phyloP scores from a whole-genome alignment of 2,113 vertebrate genomes.

The Zosterops hypoxanthus region DNA sequence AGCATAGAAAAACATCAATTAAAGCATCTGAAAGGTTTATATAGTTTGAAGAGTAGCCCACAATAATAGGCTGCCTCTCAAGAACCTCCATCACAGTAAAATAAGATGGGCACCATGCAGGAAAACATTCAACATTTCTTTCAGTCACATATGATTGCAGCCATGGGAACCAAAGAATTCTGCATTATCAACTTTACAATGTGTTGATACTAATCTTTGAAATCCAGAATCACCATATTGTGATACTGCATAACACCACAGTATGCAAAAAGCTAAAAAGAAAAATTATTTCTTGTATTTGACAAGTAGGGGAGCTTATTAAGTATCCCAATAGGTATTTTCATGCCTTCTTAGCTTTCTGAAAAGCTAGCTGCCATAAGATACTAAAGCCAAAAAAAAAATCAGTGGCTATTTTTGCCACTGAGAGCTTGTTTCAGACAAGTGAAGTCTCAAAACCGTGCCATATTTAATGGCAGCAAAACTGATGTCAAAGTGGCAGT shows the following conservation, averaged over 20 bases:
- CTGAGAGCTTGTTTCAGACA: not conserved
- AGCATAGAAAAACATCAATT: not conserved
- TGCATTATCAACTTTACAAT: not conserved
- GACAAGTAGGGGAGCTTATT: not conserved
- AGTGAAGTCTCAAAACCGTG: not conserved
- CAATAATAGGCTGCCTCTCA: not conserved
- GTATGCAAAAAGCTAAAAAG: not conserved
- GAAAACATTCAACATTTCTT: not conserved
- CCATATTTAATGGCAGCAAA: not conserved
- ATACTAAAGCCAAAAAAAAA: not conserved
- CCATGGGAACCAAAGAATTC: not conserved
- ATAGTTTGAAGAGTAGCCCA: not conserved
- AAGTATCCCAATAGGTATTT: not conserved
- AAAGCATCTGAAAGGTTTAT: not conserved
- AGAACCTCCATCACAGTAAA: not conserved
- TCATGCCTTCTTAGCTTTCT: not conserved
- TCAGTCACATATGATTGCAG: not conserved
- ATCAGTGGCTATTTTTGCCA: not conserved
- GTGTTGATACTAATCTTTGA: not conserved
- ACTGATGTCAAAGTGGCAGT: not conserved
- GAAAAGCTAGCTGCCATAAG: not conserved
- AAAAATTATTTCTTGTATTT: not conserved
- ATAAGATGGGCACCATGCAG: fast-evolving
- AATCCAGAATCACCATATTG: not conserved
- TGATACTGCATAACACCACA: not conserved